phyloP scores from a whole-genome alignment of 2,797 vertebrate genomes.

The Pelodytes ibericus region DNA sequence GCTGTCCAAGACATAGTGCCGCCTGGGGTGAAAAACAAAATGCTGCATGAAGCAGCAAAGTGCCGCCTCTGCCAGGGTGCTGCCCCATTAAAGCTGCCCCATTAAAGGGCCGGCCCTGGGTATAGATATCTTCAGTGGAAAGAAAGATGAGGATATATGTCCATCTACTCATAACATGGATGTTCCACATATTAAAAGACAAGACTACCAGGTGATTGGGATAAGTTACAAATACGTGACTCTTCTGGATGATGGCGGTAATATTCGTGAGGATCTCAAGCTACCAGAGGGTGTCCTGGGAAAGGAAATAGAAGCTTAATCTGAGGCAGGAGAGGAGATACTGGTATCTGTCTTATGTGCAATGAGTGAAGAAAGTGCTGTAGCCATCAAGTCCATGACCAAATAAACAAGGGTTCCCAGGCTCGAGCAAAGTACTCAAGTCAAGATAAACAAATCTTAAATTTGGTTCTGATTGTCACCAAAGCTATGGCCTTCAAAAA shows the following conservation, averaged over 20 bases:
- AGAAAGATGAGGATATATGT: slow-evolving; percentile 98
- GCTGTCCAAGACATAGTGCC: too few relatives aligned
- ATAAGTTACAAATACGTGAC: slow-evolving; percentile 91
- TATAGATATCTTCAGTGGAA: slow-evolving; percentile 98
- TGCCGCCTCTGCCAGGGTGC: too few relatives aligned
- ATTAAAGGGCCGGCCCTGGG: too few relatives aligned
- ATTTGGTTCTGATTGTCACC: slow-evolving; percentile 93
- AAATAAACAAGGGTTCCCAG: slow-evolving; percentile 81
- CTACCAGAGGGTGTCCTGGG: slow-evolving; percentile 92
- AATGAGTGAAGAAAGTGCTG: slow-evolving; percentile 97
- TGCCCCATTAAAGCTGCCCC: too few relatives aligned
- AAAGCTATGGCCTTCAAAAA: slow-evolving; percentile 97
- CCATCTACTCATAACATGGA: slow-evolving; percentile 99
- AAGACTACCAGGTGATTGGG: slow-evolving; percentile 94
- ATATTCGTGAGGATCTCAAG: slow-evolving; percentile 93
- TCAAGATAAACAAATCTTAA: slow-evolving; percentile 88
- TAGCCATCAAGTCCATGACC: slow-evolving; percentile 92
- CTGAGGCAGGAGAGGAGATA: slow-evolving; percentile 89
- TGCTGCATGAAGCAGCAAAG: too few relatives aligned
- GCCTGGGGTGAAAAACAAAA: too few relatives aligned
- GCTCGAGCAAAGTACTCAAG: slow-evolving; percentile 79
- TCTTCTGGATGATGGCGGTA: slow-evolving; percentile 91
- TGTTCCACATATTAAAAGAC: slow-evolving; percentile 95
- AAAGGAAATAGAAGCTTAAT: slow-evolving; percentile 94
- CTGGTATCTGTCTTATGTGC: slow-evolving; percentile 94